phyloP scores from a whole-genome alignment of 2,113 vertebrate genomes.

The Sturnira hondurensis region DNA sequence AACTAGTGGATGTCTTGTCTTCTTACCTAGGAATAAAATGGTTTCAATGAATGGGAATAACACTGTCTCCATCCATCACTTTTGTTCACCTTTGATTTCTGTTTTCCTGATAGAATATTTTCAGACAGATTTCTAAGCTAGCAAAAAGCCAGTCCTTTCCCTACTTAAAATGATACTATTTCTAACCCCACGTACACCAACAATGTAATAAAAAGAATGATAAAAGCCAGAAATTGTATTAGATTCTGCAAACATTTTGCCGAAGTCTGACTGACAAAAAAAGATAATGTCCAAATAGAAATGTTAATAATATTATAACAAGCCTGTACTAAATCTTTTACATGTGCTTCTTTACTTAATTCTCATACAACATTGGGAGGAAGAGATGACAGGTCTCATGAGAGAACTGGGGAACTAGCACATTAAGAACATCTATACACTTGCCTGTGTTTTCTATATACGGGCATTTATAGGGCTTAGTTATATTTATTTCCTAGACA shows the following conservation, averaged over 20 bases:
- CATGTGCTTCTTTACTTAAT: background rate
- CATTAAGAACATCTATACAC: background rate
- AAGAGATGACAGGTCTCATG: background rate
- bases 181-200: background rate
- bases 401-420: background rate
- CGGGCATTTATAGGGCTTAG: background rate
- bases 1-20: background rate
- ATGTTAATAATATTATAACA: background rate
- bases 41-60: background rate
- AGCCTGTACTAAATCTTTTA: background rate
- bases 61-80: background rate
- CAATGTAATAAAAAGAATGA: background rate
- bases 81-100: conserved; percentile 9
- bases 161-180: background rate
- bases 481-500: conserved; percentile 23
- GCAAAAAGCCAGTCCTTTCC: background rate
- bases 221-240: background rate
- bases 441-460: background rate
- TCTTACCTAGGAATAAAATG: background rate
- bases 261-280: background rate
- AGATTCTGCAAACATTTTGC: conserved; percentile 18
- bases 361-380: background rate
- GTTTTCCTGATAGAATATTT: background rate
- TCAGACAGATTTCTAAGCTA: background rate
- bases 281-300: background rate